Base-by-base conservation (phyloP, 2,888 invertebrate genomes). In the Noctua janthina region DNA sequence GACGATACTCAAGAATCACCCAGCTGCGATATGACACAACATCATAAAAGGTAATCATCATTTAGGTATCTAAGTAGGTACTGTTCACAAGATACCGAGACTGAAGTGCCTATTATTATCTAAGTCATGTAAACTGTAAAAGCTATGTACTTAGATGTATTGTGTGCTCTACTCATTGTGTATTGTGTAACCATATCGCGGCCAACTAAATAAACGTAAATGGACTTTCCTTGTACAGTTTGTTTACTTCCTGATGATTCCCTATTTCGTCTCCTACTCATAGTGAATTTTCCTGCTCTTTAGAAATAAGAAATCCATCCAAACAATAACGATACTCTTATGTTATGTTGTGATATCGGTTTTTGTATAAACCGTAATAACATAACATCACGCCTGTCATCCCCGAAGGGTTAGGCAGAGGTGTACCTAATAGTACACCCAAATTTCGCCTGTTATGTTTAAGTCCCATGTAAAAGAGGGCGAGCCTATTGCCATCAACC, bases 221-320 rank as follows among this genome's bases (percentile, higher is more conserved):
- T 82, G 79, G 82, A 79, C 79, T 84, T 82, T 68, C 80, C 62
- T 72, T 82, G 79, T 82, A 51, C 43, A 46, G 71, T 64, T 59
- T 81, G 67, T 84, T 84, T 82, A 67, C 62, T 71, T 82, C 84
- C 71, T 79, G 67, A 82, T 72, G 79, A 79, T 71, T 67, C 79
- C 43, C 51, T 51, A 67, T 67, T 81, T 71, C 54, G 10, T 59
- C 15, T 39, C 4, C 10, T 29, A 23, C 54, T 54, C 10, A 23
- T 62, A 84, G 15, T 84, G 62, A 69, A 56, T 83, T 81, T 78
- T 81, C 54, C 78, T 82, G 46, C 62, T 62, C 29, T 56, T 54
- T 23, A 62, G 23, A 79, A 62, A 68, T 84, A 84, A 46, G 51
- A 10, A 67, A 35, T 62, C 13, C n/a, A 15, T 35, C 59, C 39